Percentiles rank a stretch among this genome's conserved stretches.
These are phyloP conservation scores for Drosophila nigrodunni DNA, from an alignment of 1,140 invertebrate genomes.

Conservation along the genomic window DNA sequence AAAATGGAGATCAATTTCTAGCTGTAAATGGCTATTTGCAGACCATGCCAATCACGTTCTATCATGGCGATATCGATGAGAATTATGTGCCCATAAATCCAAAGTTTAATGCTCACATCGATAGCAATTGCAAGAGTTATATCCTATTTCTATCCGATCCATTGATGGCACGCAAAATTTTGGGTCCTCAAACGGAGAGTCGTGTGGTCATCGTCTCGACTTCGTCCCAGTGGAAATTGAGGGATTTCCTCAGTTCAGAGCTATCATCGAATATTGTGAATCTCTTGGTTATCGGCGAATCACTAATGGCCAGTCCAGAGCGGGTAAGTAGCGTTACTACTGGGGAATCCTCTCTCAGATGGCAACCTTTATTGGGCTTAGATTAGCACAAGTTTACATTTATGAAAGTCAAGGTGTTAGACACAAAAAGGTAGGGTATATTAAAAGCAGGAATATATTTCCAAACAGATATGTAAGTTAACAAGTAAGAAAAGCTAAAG, in stretches of 20 bases:
- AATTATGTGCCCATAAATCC: conserved; percentile 64
- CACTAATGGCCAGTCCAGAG: conserved; percentile 85
- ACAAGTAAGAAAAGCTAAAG: too few relatives aligned
- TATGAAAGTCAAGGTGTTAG: too few relatives aligned
- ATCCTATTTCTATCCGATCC: conserved; percentile 89
- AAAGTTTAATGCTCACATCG: conserved; percentile 56
- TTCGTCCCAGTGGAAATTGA: conserved; percentile 89
- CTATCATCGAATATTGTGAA: conserved; percentile 88
- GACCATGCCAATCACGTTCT: conserved; percentile 86
- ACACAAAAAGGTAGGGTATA: too few relatives aligned
- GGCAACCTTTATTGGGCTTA: too few relatives aligned
- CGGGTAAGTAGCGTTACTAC: conserved; percentile 56
- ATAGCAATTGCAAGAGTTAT: conserved; percentile 86
- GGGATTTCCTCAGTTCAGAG: conserved; percentile 87
- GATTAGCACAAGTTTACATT: too few relatives aligned
- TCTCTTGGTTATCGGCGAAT: conserved; percentile 88
- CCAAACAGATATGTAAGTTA: too few relatives aligned
- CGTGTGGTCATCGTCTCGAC: conserved; percentile 88
- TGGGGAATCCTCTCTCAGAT: too few relatives aligned
- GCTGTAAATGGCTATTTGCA: conserved; percentile 19
- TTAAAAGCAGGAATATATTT: too few relatives aligned
- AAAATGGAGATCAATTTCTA: not conserved
- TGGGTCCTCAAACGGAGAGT: conserved; percentile 86
- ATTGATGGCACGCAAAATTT: conserved; percentile 85
- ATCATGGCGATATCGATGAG: conserved; percentile 87